phyloP scores from a whole-genome alignment of 2,113 vertebrate species.

The Pomatorhinus ruficollis region DNA sequence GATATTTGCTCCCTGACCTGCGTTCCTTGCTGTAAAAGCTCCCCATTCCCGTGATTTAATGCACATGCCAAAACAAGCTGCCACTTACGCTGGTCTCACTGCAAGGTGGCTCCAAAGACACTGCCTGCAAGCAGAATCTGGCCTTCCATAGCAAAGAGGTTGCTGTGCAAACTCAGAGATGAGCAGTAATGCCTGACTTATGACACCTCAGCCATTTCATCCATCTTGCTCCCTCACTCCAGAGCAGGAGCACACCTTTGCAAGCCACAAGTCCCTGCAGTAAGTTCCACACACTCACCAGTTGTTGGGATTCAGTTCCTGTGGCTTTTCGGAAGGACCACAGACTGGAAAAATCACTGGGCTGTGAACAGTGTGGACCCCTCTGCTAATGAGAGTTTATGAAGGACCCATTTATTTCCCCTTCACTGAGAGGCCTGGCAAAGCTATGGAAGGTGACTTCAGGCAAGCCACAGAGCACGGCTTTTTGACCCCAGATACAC shows the following conservation, averaged over 20 bases:
- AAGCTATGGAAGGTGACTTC: neutral
- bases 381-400: neutral
- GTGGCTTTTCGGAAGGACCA: neutral
- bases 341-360: neutral
- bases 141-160: accelerated
- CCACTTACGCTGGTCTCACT: neutral
- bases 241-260: neutral
- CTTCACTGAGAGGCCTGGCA: neutral
- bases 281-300: accelerated
- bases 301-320: neutral
- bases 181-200: neutral
- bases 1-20: neutral
- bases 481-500: neutral
- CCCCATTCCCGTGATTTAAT: neutral
- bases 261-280: neutral
- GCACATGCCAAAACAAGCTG: neutral
- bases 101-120: neutral
- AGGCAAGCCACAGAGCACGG: neutral
- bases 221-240: neutral
- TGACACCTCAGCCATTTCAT: neutral
- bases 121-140: neutral
- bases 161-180: neutral
- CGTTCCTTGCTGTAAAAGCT: neutral
- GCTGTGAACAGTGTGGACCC: neutral
- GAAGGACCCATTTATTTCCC: neutral